These are phyloP conservation scores for Campoplex nolae DNA, from an alignment of 2,888 invertebrate genomes.

Conservation along the genomic window DNA sequence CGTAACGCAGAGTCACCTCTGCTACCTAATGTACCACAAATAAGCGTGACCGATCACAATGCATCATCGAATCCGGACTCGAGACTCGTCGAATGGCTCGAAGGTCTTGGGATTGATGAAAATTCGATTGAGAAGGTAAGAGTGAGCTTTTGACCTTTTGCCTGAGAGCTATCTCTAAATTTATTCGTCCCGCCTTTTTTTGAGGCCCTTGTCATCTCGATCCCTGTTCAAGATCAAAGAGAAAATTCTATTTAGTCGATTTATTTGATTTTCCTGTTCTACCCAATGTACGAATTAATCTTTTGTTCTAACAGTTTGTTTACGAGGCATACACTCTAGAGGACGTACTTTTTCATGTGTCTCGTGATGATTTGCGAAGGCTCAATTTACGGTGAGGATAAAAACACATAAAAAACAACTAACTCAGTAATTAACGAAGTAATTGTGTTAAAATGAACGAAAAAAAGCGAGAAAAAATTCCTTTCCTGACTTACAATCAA, in stretches of 20 bases:
- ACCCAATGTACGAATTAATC: conserved; percentile 33
- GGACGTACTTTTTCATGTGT: conserved; percentile 92
- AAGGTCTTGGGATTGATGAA: conserved; percentile 89
- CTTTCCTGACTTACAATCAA: background rate
- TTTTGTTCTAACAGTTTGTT: conserved; percentile 85
- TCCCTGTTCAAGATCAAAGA: background rate
- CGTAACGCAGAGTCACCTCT: conserved; percentile 71
- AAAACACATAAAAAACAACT: background rate
- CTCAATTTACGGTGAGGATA: conserved; percentile 90
- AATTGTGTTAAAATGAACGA: no score
- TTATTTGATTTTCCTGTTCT: background rate
- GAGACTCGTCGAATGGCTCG: conserved; percentile 90
- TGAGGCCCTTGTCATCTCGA: background rate
- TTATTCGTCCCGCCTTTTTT: background rate
- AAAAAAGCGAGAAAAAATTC: background rate
- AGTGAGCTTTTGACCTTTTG: background rate
- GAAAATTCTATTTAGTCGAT: background rate
- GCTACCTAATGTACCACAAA: conserved; percentile 77
- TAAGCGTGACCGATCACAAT: conserved; percentile 80
- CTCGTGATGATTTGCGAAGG: conserved; percentile 92
- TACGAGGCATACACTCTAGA: conserved; percentile 92
- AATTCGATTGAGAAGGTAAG: conserved; percentile 88
- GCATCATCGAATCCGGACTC: conserved; percentile 82
- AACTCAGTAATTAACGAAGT: no score
- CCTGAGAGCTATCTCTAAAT: background rate